Conservation (phyloP, 2,797 vertebrate genomes). For the Potorous gilbertii region DNA sequence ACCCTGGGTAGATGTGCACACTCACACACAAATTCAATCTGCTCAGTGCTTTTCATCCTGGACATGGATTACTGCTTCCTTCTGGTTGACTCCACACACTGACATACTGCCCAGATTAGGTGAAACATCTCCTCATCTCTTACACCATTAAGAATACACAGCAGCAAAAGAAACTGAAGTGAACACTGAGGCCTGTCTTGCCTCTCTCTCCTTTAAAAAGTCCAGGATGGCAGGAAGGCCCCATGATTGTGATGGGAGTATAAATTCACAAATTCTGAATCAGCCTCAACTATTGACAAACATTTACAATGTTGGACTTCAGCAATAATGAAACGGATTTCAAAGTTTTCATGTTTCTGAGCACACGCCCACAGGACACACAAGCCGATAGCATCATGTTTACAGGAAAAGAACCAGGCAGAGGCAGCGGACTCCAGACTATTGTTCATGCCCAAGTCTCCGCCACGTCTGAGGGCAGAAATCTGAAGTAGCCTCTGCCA, state of each 20-base stretch:
- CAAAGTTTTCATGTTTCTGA: not conserved
- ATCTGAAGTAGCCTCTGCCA: not conserved
- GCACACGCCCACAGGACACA: not conserved
- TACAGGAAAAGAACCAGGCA: not conserved
- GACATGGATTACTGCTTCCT: not conserved
- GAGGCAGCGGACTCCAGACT: not conserved
- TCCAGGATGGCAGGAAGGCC: conserved; percentile 19
- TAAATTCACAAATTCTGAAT: conserved; percentile 56
- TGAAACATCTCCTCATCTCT: conserved; percentile 30
- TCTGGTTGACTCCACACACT: not conserved
- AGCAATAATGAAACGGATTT: conserved; percentile 9
- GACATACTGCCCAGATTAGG: conserved; percentile 42
- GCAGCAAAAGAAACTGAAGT: conserved; percentile 41
- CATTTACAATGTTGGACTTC: not conserved
- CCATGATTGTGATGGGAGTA: conserved; percentile 41
- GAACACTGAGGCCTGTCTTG: not conserved
- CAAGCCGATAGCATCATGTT: not conserved
- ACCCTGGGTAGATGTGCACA: not conserved
- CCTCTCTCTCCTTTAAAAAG: not conserved
- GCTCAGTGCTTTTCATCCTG: conserved; percentile 45
- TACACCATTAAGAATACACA: conserved; percentile 51
- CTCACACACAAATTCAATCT: conserved; percentile 58
- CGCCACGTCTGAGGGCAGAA: not conserved
- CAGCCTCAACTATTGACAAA: not conserved
- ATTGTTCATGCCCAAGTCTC: not conserved